Conservation (phyloP, 37 sponge, comb jelly and placozoan genomes). For the Beroe ovata region DNA sequence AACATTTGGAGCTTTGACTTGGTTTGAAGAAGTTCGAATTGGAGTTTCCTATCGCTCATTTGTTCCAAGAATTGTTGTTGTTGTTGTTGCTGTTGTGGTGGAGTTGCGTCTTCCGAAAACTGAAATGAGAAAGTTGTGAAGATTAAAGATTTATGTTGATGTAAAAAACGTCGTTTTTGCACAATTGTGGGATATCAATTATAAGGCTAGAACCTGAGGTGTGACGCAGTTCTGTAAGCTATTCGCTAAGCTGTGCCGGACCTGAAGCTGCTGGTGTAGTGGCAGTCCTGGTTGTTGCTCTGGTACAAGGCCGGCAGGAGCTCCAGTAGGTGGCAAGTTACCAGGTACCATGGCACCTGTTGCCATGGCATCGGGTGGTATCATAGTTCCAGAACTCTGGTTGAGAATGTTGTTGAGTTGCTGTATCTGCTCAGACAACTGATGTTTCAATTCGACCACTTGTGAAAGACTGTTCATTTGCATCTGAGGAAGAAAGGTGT, state of each 20-base stretch:
- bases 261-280: not conserved
- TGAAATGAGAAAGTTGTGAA: not conserved
- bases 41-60: slow-evolving; percentile 40
- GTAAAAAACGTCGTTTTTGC: too few species aligned
- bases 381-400: not conserved
- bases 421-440: slow-evolving; percentile 18
- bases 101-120: not conserved
- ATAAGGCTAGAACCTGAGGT: too few species aligned
- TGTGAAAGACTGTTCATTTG: not conserved
- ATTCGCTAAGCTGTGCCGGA: not conserved
- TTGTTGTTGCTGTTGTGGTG: not conserved
- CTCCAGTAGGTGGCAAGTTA: not conserved
- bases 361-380: not conserved
- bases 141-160: too few species aligned
- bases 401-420: not conserved
- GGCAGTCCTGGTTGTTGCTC: not conserved
- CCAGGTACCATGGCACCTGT: slow-evolving; percentile 6
- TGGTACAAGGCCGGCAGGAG: not conserved
- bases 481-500: not conserved
- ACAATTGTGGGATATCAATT: too few species aligned
- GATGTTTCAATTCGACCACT: slow-evolving; percentile 17
- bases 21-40: slow-evolving; percentile 15
- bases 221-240: not conserved
- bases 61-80: not conserved
- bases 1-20: slow-evolving; percentile 44